Conservation (phyloP, 2,113 vertebrate genomes). For the Merops nubicus region DNA sequence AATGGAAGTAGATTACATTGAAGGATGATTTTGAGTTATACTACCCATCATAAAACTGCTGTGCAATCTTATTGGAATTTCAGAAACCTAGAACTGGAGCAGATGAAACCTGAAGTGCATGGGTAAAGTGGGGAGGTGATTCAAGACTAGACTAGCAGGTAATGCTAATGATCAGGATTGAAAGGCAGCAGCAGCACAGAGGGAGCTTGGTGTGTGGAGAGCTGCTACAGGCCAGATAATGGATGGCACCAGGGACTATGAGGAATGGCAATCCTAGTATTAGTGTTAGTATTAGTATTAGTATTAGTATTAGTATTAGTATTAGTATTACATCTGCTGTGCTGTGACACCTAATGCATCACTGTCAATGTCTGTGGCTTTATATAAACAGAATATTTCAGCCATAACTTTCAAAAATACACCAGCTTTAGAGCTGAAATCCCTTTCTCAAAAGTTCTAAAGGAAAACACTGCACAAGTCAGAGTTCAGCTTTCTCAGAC, state of each 20-base stretch:
- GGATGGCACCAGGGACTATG: background rate
- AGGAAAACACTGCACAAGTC: background rate
- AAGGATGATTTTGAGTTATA: background rate
- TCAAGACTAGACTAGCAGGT: background rate
- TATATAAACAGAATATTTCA: background rate
- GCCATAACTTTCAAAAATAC: background rate
- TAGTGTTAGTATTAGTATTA: background rate
- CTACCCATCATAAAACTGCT: background rate
- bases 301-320: background rate
- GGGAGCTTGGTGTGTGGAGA: background rate
- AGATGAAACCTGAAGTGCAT: background rate
- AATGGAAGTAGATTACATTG: background rate
- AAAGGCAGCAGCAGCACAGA: background rate
- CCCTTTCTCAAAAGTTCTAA: background rate
- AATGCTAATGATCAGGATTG: background rate
- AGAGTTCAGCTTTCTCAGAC: background rate
- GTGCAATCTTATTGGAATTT: background rate
- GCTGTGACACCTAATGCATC: background rate
- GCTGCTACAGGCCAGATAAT: background rate
- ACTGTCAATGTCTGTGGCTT: background rate
- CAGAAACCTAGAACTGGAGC: background rate
- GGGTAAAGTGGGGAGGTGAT: background rate
- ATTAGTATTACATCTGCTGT: background rate
- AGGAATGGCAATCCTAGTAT: background rate
- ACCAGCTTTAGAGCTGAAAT: background rate